Conservation (phyloP, 2,797 vertebrate genomes). For the Monodelphis domestica region DNA sequence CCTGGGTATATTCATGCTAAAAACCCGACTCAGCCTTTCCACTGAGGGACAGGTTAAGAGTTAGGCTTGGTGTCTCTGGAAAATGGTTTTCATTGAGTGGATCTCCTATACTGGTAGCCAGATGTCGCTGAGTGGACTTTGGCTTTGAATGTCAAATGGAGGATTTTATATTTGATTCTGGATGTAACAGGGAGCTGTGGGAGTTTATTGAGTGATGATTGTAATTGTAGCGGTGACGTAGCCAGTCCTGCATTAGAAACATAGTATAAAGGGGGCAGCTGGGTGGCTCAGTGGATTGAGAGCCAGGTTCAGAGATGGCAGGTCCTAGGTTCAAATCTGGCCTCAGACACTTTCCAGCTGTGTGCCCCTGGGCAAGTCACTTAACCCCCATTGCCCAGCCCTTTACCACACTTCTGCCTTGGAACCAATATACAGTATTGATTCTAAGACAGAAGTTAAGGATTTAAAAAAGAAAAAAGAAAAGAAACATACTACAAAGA, state of each 20-base stretch:
- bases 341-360: too few species aligned
- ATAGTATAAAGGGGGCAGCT: not conserved
- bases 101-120: conserved; percentile 13
- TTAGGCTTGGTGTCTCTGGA: conserved; percentile 42
- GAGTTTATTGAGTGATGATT: not conserved
- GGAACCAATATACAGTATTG: too few species aligned
- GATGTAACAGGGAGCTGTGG: not conserved
- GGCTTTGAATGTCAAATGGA: not conserved
- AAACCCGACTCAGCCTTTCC: conserved; percentile 17
- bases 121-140: not conserved
- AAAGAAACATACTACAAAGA: not conserved
- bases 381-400: too few species aligned
- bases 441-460: too few species aligned
- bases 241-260: not conserved
- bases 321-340: too few species aligned
- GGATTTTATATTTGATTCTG: not conserved
- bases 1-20: not conserved
- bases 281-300: too few species aligned
- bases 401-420: too few species aligned
- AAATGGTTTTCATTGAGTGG: conserved; percentile 15
- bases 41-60: conserved; percentile 28
- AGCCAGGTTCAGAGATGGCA: too few species aligned
- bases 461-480: too few species aligned
- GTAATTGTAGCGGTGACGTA: too few species aligned
- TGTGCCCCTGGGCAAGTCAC: too few species aligned